Conservation (phyloP, 2,797 vertebrate species). For the Distichodus sexfasciatus region DNA sequence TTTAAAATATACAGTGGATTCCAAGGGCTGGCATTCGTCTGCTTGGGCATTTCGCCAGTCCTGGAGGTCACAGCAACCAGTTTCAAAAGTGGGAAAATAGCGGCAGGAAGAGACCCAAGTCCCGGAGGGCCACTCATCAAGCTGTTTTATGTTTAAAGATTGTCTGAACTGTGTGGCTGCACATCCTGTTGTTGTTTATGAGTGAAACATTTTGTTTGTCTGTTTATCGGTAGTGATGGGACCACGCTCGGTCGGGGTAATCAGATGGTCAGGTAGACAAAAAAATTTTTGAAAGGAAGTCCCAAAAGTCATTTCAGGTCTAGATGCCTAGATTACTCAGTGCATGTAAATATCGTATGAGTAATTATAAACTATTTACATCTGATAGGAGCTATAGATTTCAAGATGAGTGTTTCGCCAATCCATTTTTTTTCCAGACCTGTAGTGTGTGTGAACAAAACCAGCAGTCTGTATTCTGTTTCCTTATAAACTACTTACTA, state of each 20-base stretch:
- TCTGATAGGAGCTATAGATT: no score
- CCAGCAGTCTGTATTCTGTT: no score
- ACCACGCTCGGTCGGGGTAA: background rate
- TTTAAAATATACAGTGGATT: conserved; percentile 56
- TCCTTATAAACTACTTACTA: no score
- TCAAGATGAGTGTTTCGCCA: no score
- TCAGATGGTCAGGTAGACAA: no score
- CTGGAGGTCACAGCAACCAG: conserved; percentile 58
- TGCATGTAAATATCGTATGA: no score
- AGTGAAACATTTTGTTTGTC: background rate
- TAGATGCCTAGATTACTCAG: background rate
- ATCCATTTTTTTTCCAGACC: no score
- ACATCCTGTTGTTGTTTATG: background rate
- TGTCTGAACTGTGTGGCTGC: background rate
- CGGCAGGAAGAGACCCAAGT: background rate
- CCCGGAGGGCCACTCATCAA: background rate
- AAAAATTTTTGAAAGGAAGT: no score
- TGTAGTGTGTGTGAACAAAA: no score
- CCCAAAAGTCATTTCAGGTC: no score
- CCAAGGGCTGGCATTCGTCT: conserved; percentile 38
- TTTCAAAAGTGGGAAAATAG: conserved; percentile 44
- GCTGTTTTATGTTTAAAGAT: background rate
- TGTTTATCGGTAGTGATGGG: no score
- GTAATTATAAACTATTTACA: no score
- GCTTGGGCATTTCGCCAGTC: conserved; percentile 48